phyloP scores from a whole-genome alignment of 2,888 invertebrate genomes.

The Ceraclea dissimilis region DNA sequence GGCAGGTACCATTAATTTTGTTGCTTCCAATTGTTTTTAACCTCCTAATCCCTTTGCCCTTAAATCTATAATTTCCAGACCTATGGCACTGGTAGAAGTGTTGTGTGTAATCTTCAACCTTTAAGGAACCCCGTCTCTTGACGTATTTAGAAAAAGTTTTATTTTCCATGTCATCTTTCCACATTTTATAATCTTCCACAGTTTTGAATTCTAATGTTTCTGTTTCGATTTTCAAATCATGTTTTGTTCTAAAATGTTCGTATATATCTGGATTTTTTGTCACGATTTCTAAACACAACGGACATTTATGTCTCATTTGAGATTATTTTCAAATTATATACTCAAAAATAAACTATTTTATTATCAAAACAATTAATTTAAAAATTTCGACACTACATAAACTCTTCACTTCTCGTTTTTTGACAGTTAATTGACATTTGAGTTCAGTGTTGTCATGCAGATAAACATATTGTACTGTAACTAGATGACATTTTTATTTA shows the following conservation, averaged over 20 bases:
- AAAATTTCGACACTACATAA: too few species aligned
- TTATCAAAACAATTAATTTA: background rate
- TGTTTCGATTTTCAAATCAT: slow-evolving; percentile 8
- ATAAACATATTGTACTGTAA: too few species aligned
- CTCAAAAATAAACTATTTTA: background rate
- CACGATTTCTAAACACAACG: background rate
- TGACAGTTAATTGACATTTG: too few species aligned
- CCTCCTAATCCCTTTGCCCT: slow-evolving; percentile 9
- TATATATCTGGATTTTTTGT: background rate
- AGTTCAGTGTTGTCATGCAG: too few species aligned
- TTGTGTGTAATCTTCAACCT: slow-evolving; percentile 1
- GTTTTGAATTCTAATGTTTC: slow-evolving; percentile 3
- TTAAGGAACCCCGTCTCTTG: slow-evolving; percentile 5
- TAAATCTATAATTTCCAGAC: slow-evolving; percentile 6
- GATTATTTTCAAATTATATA: too few species aligned
- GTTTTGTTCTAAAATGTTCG: slow-evolving; percentile 4
- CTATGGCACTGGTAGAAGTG: slow-evolving; percentile 10
- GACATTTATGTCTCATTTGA: background rate
- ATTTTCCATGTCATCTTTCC: slow-evolving; percentile 7
- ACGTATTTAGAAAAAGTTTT: slow-evolving; percentile 8
- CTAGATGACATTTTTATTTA: too few species aligned
- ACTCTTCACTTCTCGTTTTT: too few species aligned
- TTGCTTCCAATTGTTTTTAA: slow-evolving; percentile 10
- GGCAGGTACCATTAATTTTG: slow-evolving; percentile 9
- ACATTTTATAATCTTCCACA: background rate